Evolutionary conservation across 2,113 vertebrate genomes (phyloP).

Genomic region (Solenodon paradoxus): DNA sequence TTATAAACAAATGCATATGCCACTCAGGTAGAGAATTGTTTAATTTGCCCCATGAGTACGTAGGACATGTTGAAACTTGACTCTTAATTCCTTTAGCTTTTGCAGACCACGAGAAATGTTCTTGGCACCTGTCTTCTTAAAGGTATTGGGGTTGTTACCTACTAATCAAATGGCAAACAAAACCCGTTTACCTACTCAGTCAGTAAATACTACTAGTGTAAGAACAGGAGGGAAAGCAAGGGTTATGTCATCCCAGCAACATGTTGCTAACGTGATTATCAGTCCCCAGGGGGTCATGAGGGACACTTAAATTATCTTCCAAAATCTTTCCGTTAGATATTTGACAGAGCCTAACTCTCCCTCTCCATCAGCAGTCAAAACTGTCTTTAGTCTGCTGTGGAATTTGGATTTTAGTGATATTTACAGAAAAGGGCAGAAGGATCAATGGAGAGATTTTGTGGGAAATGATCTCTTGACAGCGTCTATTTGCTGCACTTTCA

Average conservation of each 20-base stretch:
- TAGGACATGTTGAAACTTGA: background rate
- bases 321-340: background rate
- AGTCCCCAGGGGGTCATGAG: background rate
- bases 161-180: background rate
- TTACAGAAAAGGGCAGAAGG: background rate
- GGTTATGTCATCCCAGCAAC: background rate
- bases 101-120: background rate
- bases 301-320: background rate
- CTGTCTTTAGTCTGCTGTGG: background rate
- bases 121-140: background rate
- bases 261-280: background rate
- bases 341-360: background rate
- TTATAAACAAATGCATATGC: background rate
- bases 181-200: background rate
- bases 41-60: background rate
- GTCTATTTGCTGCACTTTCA: background rate
- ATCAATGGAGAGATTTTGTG: background rate
- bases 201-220: background rate
- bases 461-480: background rate
- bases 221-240: background rate
- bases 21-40: background rate
- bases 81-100: background rate
- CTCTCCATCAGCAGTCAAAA: background rate
- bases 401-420: background rate
- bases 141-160: background rate